Base-by-base conservation (phyloP, 2,113 vertebrate genomes). In the Spheniscus mendiculus region DNA sequence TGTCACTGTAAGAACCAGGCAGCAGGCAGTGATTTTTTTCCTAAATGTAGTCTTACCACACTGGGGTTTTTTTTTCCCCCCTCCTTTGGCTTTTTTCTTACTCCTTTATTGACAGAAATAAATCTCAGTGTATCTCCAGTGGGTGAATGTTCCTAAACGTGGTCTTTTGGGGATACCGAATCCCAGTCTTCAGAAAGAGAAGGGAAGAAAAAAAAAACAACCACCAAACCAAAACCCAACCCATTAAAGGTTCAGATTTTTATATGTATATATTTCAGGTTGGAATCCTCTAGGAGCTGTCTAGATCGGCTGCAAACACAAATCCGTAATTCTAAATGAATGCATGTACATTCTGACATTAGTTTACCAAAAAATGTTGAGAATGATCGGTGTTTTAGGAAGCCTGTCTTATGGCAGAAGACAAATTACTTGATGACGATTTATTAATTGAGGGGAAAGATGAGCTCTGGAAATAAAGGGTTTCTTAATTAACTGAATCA, bases 311-410 rank as follows among this genome's bases (percentile, higher is more conserved):
- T 65, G 80, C 58, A 56, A 27, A 23, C 66, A n/a, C 61, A 29
- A 23, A 14, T 29, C 52, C 1, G 0, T 38, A 17, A n/a, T 34
- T 19, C 55, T 15, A 8, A 50, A 26, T 2, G 19, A 40, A 26
- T 2, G 12, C 9, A 0, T 3, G 4, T 5, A 14, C 19, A 0
- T 56, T 4, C 23, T 34, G 40, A 32, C 7, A 1, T 40, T 5
- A 36, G 38, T 34, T 69, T 26, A 40, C 65, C 16, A 30, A 21
- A 40, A 26, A 26, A 15, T 8, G 38, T 9, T 26, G 50, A 20
- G 40, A 11, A 6, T 6, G 30, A 2, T 8, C 6, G 20, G 23
- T 23, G 40, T 20, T 29, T 7, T 6, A 16, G 30, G 36, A 63
- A 47, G 50, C 27, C 38, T 55, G 32, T 9, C 47, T 36, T 13